A percentile compares a stretch with the other conserved stretches of the same genome.
phyloP scores from a whole-genome alignment of 2,113 vertebrate species.

The Macheiramphus alcinus region DNA sequence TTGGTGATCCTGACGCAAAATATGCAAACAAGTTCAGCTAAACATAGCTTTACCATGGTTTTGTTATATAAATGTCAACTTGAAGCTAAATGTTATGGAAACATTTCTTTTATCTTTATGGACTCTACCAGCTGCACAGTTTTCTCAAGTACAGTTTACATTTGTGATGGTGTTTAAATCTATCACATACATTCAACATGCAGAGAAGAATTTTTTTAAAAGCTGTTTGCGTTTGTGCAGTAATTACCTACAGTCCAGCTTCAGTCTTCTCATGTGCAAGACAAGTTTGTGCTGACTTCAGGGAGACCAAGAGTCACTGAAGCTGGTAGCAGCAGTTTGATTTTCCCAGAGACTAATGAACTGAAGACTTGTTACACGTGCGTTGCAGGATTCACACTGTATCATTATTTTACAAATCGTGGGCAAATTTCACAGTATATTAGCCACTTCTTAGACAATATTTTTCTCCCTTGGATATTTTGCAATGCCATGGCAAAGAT shows the following conservation, averaged over 20 bases:
- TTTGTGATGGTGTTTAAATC: slow-evolving; percentile 53
- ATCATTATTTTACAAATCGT: not conserved
- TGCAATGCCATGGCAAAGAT: not conserved
- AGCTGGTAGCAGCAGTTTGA: not conserved
- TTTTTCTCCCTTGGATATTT: not conserved
- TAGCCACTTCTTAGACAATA: not conserved
- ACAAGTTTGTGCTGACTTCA: not conserved
- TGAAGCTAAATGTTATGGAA: slow-evolving; percentile 63
- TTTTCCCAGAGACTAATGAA: not conserved
- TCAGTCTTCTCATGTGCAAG: not conserved
- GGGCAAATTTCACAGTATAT: not conserved
- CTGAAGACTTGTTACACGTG: not conserved
- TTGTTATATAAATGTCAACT: slow-evolving; percentile 65
- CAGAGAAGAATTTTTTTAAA: slow-evolving; percentile 28
- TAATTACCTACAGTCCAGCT: not conserved
- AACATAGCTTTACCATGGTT: slow-evolving; percentile 60
- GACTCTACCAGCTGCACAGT: slow-evolving; percentile 40
- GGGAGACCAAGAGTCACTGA: not conserved
- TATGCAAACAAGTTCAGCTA: slow-evolving; percentile 55
- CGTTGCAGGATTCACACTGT: not conserved
- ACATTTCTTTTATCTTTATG: slow-evolving; percentile 60
- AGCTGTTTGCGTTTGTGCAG: not conserved
- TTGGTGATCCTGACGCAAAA: slow-evolving; percentile 27
- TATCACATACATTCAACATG: slow-evolving; percentile 28
- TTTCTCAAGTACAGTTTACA: slow-evolving; percentile 56